Base-by-base conservation (phyloP, 2,113 vertebrate species). In the Aegotheles bennettii region DNA sequence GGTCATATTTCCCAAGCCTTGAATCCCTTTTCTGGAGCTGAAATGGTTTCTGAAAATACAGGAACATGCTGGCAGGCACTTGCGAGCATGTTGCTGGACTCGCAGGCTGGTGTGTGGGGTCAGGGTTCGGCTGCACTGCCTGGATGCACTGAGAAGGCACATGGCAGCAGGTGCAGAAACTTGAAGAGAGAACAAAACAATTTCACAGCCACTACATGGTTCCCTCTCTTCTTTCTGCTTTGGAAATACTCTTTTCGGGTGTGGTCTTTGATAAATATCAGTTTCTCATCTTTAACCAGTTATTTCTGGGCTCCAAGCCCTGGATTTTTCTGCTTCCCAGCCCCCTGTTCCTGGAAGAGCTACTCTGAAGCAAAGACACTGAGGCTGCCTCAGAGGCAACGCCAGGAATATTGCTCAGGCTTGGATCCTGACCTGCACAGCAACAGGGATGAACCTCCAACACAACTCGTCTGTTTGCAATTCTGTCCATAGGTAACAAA, bases 41-140 rank as follows among this genome's bases (percentile, higher is more conserved):
- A n/a, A 78, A 40, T 11, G 4, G 1, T 26, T 71, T 85, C 29
- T 51, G 54, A 77, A 19, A 20, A 7, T 5, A 2, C 33, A 9
- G 11, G 8, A 53, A 17, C 15, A 16, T 36, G 14, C 11, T 75
- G 50, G 13, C 28, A 67, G 29, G 4, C 28, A 42, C 28, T 45
- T 28, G n/a, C 0, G 3, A 63, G 4, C 38, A 38, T 28, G 9
- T 7, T 61, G 13, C 6, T 80, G 50, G 17, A 31, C 21, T 10
- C 2, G 1, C 3, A 69, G 43, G 11, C 29, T 40, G 54, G 7
- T 1, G 2, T 28, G 21, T 29, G 13, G 4, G 6, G 3, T 73
- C 48, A 29, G 61, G 48, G 53, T 48, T 8, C 0, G 19, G 19
- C 47, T 16, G 3, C 4, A 0, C 4, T 19, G 6, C 20, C 20